Evolutionary conservation across 2,888 invertebrate genomes (phyloP).

Genomic region (Pterostichus niger): DNA sequence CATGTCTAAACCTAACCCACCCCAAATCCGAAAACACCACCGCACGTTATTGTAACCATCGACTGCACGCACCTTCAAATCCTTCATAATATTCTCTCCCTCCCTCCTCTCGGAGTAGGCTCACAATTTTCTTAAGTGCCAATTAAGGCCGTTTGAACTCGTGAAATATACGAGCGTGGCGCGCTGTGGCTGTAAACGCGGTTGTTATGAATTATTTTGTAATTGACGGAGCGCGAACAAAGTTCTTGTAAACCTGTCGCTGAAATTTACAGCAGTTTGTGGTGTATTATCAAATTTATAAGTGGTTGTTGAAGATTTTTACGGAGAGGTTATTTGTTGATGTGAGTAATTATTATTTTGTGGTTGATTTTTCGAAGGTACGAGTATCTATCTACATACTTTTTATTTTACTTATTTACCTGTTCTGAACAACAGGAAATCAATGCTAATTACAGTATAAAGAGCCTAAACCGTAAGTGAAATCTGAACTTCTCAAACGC

Average conservation of each 20-base stretch:
- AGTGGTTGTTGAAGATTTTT: constrained; percentile 21
- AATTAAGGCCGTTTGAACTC: constrained; percentile 64
- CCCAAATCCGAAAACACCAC: not conserved
- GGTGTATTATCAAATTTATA: constrained; percentile 60
- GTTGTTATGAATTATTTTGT: constrained; percentile 66
- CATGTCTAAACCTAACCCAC: not conserved
- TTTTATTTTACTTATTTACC: no score
- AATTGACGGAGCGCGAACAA: constrained; percentile 50
- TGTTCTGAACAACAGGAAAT: no score
- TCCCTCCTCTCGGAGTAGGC: constrained; percentile 11
- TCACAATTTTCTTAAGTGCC: constrained; percentile 66
- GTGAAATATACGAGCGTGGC: constrained; percentile 19
- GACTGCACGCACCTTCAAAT: constrained; percentile 34
- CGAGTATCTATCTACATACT: no score
- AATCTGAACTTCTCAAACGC: no score
- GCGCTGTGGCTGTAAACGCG: constrained; percentile 50
- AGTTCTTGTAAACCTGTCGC: constrained; percentile 57
- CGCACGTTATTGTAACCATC: not conserved
- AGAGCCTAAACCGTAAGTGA: no score
- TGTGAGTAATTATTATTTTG: no score
- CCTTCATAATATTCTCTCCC: constrained; percentile 20
- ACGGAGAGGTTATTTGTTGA: not conserved
- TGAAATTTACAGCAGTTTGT: constrained; percentile 52
- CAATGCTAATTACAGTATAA: no score
- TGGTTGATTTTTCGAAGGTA: no score